Base-by-base conservation (phyloP, 2,797 vertebrate species). In the Sebastes reedi region DNA sequence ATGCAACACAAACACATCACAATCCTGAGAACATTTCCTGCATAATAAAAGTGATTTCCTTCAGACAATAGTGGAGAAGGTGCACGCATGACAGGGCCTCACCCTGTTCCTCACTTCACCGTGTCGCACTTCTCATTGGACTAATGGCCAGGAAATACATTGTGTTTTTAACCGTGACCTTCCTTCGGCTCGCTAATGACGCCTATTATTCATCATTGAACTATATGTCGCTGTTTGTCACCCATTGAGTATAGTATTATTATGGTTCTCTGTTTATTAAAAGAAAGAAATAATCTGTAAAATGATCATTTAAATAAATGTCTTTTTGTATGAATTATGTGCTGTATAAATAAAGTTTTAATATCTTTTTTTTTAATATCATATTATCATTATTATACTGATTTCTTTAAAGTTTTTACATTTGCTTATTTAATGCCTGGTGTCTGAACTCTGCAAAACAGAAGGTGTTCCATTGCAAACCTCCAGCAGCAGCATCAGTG, bases 41-140 rank as follows among this genome's bases (percentile, higher is more conserved):
- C 10, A 52, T 22, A 39, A 80, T 75, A 82, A 83, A 78, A 82
- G 65, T 29, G 13, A 69, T 82, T 91, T 88, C 83, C 82, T 81
- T 77, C 54, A 75, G 75, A 88, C 65, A 83, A 81, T 9, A 69
- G 61, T n/a, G 3, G 50, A 54, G 46, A 46, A 67, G n/a, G 12
- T 0, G 24, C 24, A 54, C 2, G 4, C 24, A 64, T 34, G 16
- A 1, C 13, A 62, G 27, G 69, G 50, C 42, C 50, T 73, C 62
- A 22, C 18, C 20, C 56, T 46, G 22, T n/a, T 67, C 32, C 32
- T 69, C 62, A 74, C n/a, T 18, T 50, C 46, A 50, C 46, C 0
- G 16, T 50, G 32, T 27, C 1, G 0, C 70, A 36, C 9, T 10
- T 68, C 24, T 50, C 27, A 25, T 34, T 20, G 24, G 20, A 34